Evolutionary conservation across 2,888 invertebrate species (phyloP), one percentile per base, ranked within the genome.

Genomic region (Aphodius sticticus): DNA sequence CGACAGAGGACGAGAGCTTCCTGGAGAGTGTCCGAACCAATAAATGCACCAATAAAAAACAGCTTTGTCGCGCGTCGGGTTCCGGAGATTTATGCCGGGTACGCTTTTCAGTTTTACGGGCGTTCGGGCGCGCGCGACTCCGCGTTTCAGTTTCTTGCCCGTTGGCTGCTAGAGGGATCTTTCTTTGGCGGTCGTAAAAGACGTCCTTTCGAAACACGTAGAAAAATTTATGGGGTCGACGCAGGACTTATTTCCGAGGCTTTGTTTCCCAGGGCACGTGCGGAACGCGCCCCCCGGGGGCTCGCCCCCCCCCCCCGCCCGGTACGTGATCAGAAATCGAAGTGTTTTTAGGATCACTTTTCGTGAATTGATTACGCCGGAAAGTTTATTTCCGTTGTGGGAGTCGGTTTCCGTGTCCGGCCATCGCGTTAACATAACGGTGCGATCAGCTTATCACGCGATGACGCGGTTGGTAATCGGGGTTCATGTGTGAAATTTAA

Each of bases 1-100:
- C 74, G 74, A 12, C 74, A n/a, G 74, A n/a, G 36, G n/a, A n/a
- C 6, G 6, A 15, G 36, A 35, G 74, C 74, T 74, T 74, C 37
- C n/a, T 36, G 12, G n/a, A 2, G 35, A 35, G 35, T 36, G 74
- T 74, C 74, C 36, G 35, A 74, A 35, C 36, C 74, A 74, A 74
- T 74, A 74, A 74, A 74, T 74, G 74, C 74, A 37, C 74, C 74
- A 74, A 74, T 74, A 74, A 74, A 74, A 74, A 74, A 74, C 74
- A 74, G 74, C 74, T 74, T 74, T 74, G 74, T 74, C 74, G 35
- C 35, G 74, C 74, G 53, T 74, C 74, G 74, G 36, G 35, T 53
- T 36, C 74, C 37, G 37, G 74, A 74, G 74, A 74, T 74, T 74
- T 74, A 74, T 37, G 26, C 53, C 53, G 53, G 53, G 53, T 53